phyloP scores from a whole-genome alignment of 2,888 invertebrate genomes.

The Tridacna crocea region DNA sequence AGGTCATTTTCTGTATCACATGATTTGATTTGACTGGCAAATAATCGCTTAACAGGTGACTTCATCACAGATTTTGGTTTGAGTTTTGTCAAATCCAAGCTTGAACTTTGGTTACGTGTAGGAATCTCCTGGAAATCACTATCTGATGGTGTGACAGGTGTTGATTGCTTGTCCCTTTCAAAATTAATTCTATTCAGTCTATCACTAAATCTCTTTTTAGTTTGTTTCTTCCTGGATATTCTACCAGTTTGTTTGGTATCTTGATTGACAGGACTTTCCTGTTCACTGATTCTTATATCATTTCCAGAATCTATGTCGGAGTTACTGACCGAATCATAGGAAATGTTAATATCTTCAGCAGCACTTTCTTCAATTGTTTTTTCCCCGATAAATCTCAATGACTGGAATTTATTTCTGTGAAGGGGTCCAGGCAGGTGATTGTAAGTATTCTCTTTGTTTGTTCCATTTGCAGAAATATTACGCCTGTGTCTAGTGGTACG shows the following conservation, averaged over 20 bases:
- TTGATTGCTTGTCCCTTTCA: not conserved
- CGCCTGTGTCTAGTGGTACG: not conserved
- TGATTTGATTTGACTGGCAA: conserved; percentile 37
- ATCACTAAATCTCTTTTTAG: not conserved
- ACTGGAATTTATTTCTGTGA: conserved; percentile 53
- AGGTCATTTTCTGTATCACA: conserved; percentile 9
- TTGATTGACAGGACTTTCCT: conserved; percentile 25
- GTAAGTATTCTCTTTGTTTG: conserved; percentile 48
- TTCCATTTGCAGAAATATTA: not conserved
- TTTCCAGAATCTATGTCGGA: conserved; percentile 32
- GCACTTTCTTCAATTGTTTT: conserved; percentile 48
- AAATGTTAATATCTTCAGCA: conserved; percentile 58
- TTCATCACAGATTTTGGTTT: conserved; percentile 9
- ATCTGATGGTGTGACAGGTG: not conserved
- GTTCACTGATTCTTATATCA: conserved; percentile 33
- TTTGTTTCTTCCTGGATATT: not conserved
- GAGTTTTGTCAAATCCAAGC: conserved; percentile 23
- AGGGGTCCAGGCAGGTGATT: conserved; percentile 5
- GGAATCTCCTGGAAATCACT: not conserved
- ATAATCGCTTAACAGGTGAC: conserved; percentile 59
- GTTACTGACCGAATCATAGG: conserved; percentile 41
- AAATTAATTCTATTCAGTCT: conserved; percentile 4
- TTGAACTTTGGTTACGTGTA: conserved; percentile 20
- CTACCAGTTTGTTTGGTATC: not conserved
- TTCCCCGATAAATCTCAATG: conserved; percentile 65